Conservation (phyloP, 2,888 invertebrate genomes). For the Molanna angustata region DNA sequence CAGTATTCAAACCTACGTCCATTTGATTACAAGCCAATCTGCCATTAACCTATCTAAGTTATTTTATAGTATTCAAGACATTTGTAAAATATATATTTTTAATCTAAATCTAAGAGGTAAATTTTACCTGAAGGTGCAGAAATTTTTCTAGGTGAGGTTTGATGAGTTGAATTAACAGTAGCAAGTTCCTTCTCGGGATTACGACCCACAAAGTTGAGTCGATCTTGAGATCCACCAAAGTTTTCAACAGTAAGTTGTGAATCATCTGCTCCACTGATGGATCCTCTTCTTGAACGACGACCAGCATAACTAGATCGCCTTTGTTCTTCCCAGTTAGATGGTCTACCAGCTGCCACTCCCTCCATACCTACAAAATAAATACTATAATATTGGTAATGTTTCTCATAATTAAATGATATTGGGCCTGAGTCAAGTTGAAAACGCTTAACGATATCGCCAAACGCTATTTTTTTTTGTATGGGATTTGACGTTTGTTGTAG, state of each 20-base stretch:
- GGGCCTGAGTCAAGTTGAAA: too few species aligned
- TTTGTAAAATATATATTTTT: too few species aligned
- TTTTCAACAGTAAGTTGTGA: constrained; percentile 90
- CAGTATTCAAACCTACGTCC: too few species aligned
- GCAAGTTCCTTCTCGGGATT: constrained; percentile 77
- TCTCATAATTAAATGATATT: too few species aligned
- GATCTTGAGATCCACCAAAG: constrained; percentile 88
- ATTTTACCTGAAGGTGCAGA: constrained; percentile 54
- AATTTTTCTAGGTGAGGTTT: constrained; percentile 42
- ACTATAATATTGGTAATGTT: neutral
- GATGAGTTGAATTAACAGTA: constrained; percentile 41
- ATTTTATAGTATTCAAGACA: too few species aligned
- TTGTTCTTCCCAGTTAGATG: constrained; percentile 80
- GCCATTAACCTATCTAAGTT: too few species aligned
- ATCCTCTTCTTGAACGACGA: constrained; percentile 79
- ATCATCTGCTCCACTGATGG: constrained; percentile 70
- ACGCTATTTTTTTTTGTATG: too few species aligned
- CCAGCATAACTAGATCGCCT: constrained; percentile 74
- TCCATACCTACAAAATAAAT: constrained; percentile 32
- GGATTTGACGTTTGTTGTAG: too few species aligned
- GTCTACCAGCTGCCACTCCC: constrained; percentile 74
- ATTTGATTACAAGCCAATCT: too few species aligned
- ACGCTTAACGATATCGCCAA: too few species aligned
- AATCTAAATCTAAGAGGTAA: too few species aligned
- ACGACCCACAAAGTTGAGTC: constrained; percentile 74